Evolutionary conservation across 2,113 vertebrate species (phyloP).

Genomic region (Zapornia atra): DNA sequence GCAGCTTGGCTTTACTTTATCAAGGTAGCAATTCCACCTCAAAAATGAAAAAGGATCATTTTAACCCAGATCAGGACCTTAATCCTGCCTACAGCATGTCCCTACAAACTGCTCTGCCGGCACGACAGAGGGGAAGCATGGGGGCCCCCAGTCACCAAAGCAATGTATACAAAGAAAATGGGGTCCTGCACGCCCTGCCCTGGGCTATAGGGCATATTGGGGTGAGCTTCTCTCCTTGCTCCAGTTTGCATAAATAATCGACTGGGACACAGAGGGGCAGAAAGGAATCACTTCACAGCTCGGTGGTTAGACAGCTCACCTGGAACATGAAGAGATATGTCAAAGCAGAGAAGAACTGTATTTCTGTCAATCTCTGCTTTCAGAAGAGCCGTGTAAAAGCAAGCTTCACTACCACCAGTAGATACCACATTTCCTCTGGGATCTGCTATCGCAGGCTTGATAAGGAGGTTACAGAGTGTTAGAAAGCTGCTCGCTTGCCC

Average conservation of each 20-base stretch:
- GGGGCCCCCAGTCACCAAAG: fast-evolving
- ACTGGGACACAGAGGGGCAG: not conserved
- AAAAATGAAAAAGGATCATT: not conserved
- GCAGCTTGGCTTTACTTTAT: not conserved
- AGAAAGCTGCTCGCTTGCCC: not conserved
- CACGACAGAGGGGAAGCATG: not conserved
- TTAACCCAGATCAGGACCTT: not conserved
- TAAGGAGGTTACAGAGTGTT: not conserved
- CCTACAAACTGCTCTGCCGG: not conserved
- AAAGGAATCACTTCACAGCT: not conserved
- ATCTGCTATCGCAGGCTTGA: not conserved
- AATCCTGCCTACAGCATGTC: not conserved
- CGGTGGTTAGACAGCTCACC: not conserved
- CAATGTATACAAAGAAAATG: too few species aligned
- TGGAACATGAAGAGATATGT: not conserved
- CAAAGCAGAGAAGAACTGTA: not conserved
- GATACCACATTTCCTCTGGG: not conserved
- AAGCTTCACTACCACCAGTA: not conserved
- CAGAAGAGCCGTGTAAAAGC: constrained; percentile 8
- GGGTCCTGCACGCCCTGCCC: not conserved
- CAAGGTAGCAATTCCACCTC: not conserved
- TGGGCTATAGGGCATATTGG: not conserved
- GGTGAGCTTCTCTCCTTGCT: not conserved
- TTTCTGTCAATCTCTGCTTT: constrained; percentile 2
- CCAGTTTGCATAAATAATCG: constrained; percentile 14